Base-by-base conservation (phyloP, 2,113 vertebrate genomes). In the Hymenochirus boettgeri region DNA sequence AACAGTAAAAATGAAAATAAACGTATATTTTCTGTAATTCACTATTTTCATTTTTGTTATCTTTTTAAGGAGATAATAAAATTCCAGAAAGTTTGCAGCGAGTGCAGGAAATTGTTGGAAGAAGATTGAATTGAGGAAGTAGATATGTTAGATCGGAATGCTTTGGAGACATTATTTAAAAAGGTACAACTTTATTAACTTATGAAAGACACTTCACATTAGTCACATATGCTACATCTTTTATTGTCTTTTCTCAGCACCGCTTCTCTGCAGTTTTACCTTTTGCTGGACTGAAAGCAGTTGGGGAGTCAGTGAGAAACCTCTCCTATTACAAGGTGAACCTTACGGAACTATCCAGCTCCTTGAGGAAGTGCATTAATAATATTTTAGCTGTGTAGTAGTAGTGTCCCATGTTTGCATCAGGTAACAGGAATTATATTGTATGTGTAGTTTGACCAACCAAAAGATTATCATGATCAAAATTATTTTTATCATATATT, bases 271-370 rank as follows among this genome's bases (percentile, higher is more conserved):
- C 96, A 0, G 95, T 97, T 79, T 89, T 99, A 78, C 96, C 98
- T 76, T 92, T 98, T 25, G 96, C 96, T 0, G 96, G 96, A 8
- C 86, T 99, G 58, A 99, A 99, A 73, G 96, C 96, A 0, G 96
- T 98, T 33, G 96, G 96, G 0, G 94, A 98, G 79, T 98, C 96
- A 0, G 93, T 98, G 73, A 90, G 94, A 75, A 95, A 95, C 0
- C 72, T 99, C 62, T 88, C 86, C 2, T 99, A 99, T 77, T 99
- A 98, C 82, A 88, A 83, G 62, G 96, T 99, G 78, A 99, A 99
- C 80, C 88, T 99, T 53, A 93, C 88, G 94, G 91, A 58, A 93
- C 92, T 78, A 91, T 97, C 74, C 91, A 84, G 73, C 86, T 98
- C 46, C 77, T 99, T 33, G 93, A 98, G 94, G 96, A 74, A 82